A percentile compares a stretch with the other conserved stretches of the same genome.
phyloP scores from a whole-genome alignment of 1,140 invertebrate genomes.

The Aphidius ervi region DNA sequence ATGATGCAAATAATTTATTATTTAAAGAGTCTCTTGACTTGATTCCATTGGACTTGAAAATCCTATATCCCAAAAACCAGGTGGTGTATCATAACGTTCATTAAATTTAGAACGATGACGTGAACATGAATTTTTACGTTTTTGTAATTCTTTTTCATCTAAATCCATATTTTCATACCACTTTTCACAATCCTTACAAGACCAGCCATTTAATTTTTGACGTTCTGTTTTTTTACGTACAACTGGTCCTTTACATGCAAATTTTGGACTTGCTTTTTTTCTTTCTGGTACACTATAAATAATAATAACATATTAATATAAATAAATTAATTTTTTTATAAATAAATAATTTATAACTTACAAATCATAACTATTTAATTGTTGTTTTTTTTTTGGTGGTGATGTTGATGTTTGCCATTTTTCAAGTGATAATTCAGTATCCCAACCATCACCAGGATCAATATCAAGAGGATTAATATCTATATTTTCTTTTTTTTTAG shows the following conservation, averaged over 20 bases:
- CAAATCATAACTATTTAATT: conserved; percentile 30
- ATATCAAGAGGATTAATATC: conserved; percentile 4
- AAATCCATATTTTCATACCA: conserved; percentile 45
- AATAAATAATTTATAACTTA: conserved; percentile 14
- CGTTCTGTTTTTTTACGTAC: conserved; percentile 44
- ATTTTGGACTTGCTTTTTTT: conserved; percentile 24
- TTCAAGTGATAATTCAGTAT: conserved; percentile 21
- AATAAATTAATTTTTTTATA: no score
- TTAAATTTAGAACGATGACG: conserved; percentile 48
- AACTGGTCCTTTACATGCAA: conserved; percentile 35
- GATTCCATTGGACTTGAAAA: conserved; percentile 33
- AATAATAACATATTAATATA: no score
- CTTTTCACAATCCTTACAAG: conserved; percentile 39
- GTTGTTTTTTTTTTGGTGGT: conserved; percentile 25
- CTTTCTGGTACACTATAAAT: conserved; percentile 21
- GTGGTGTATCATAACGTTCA: conserved; percentile 40
- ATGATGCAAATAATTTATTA: not conserved
- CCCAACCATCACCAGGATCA: conserved; percentile 14
- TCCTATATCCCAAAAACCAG: conserved; percentile 46
- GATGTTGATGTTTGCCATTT: conserved; percentile 13
- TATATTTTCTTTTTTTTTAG: not conserved
- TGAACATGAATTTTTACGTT: conserved; percentile 49
- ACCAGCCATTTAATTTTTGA: conserved; percentile 42
- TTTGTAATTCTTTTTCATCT: conserved; percentile 39
- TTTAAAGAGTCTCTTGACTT: conserved; percentile 6